Conservation (phyloP, 2,888 invertebrate species). For the Lycophotia porphyrea region DNA sequence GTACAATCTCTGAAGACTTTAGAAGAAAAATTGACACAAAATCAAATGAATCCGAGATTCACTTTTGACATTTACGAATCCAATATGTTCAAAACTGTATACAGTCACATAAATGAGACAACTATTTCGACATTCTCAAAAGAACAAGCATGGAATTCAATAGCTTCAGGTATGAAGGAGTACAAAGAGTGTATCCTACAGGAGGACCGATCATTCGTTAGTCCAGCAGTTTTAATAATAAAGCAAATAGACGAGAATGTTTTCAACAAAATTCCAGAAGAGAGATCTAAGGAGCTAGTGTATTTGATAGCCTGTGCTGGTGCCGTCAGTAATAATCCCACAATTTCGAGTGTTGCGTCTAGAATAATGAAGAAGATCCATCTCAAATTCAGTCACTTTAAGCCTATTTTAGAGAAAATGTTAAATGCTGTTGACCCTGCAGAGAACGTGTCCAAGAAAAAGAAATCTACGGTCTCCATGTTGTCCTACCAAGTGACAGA, state of each 20-base stretch:
- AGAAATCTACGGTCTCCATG: conserved; percentile 83
- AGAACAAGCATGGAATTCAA: conserved; percentile 90
- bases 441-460: conserved; percentile 80
- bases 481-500: conserved; percentile 91
- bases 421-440: conserved; percentile 85
- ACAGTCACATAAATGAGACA: conserved; percentile 89
- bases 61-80: conserved; percentile 88
- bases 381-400: conserved; percentile 91
- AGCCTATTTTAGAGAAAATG: conserved; percentile 91
- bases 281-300: conserved; percentile 86
- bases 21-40: conserved; percentile 74
- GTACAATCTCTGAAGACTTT: conserved; percentile 75
- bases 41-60: conserved; percentile 72
- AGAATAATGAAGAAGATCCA: conserved; percentile 92
- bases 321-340: conserved; percentile 90
- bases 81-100: conserved; percentile 88
- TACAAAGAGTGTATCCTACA: conserved; percentile 86
- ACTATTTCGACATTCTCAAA: conserved; percentile 84
- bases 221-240: conserved; percentile 88
- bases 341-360: conserved; percentile 90
- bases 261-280: conserved; percentile 87
- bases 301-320: conserved; percentile 89
- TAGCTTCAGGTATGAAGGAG: conserved; percentile 89
- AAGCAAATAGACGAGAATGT: conserved; percentile 90
- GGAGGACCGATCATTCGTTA: conserved; percentile 78